phyloP scores from a whole-genome alignment of 2,888 invertebrate species.

The Anoplius nigerrimus region DNA sequence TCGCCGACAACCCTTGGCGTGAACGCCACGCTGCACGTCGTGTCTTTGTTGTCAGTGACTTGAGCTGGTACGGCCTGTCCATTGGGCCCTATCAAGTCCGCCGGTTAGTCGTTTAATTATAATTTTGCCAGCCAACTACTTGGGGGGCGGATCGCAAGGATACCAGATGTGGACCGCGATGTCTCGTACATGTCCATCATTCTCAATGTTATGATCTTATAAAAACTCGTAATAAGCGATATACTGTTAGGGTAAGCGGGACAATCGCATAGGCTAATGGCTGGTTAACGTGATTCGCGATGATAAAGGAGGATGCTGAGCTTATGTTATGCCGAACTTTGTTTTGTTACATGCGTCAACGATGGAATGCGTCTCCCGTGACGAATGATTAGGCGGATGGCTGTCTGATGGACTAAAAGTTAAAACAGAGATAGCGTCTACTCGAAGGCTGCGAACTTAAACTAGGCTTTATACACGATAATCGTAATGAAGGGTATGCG shows the following conservation, averaged over 20 bases:
- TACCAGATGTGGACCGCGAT: slow-evolving; percentile 43
- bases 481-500: too few species aligned
- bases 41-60: slow-evolving; percentile 88
- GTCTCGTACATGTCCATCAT: slow-evolving; percentile 32
- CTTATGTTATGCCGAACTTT: not conserved
- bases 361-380: too few species aligned
- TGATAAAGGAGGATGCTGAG: slow-evolving; percentile 5
- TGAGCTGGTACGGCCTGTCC: slow-evolving; percentile 93
- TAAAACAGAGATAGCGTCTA: too few species aligned
- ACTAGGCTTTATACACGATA: too few species aligned
- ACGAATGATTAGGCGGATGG: too few species aligned
- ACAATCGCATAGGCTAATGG: slow-evolving; percentile 29
- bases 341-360: too few species aligned
- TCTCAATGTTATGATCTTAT: slow-evolving; percentile 34
- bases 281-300: slow-evolving; percentile 25
- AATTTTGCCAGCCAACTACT: slow-evolving; percentile 66
- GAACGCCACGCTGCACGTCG: slow-evolving; percentile 92
- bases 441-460: too few species aligned
- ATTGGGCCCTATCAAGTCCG: slow-evolving; percentile 86
- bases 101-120: slow-evolving; percentile 71
- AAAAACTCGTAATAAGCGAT: slow-evolving; percentile 30
- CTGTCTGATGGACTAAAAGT: too few species aligned
- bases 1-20: slow-evolving; percentile 93
- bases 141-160: slow-evolving; percentile 46
- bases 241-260: slow-evolving; percentile 35